Conservation (phyloP, 2,797 vertebrate species). For the Syngnathus acus region DNA sequence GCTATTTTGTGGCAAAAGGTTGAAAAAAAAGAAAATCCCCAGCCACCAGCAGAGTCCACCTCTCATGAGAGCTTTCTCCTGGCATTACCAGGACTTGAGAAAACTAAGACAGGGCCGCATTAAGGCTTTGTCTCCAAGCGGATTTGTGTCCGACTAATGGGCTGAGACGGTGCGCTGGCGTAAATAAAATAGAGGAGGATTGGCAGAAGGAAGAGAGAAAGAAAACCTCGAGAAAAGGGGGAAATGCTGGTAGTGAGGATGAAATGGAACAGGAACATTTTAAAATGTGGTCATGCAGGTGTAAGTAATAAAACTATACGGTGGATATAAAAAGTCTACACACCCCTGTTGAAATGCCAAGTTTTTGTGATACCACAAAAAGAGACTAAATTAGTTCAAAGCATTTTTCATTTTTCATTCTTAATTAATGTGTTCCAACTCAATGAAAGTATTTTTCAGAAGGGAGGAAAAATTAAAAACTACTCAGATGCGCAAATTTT, state of each 20-base stretch:
- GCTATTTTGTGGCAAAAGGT: constrained; percentile 44
- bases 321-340: no score
- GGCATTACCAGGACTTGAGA: constrained; percentile 40
- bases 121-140: constrained; percentile 50
- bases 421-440: no score
- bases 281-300: constrained; percentile 14
- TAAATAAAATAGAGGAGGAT: constrained; percentile 51
- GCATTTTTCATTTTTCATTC: no score
- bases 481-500: neutral
- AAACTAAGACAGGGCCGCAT: constrained; percentile 32
- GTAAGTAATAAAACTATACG: neutral
- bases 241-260: constrained; percentile 31
- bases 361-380: no score
- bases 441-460: no score
- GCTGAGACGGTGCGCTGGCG: constrained; percentile 57
- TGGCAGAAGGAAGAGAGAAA: constrained; percentile 20
- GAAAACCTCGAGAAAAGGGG: no score
- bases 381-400: no score
- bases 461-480: neutral
- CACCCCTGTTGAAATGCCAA: no score
- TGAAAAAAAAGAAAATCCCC: constrained; percentile 39
- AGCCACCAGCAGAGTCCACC: constrained; percentile 35
- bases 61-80: constrained; percentile 50
- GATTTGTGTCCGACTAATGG: constrained; percentile 68
- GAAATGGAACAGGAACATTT: constrained; percentile 31